Conservation (phyloP, 2,113 vertebrate species). For the Centrocercus urophasianus region DNA sequence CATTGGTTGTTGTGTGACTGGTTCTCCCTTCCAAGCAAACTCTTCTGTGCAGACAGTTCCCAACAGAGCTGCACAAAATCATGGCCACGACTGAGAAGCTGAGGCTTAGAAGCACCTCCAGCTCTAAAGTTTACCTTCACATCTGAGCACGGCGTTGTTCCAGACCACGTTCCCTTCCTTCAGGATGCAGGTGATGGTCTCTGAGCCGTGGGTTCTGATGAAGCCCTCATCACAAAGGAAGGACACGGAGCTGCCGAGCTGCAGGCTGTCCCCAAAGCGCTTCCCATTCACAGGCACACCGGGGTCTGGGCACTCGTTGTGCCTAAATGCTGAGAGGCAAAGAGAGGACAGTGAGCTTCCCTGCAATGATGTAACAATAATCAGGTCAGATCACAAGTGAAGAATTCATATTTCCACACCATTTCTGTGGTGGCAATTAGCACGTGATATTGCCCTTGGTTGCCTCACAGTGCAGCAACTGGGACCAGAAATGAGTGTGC, state of each 20-base stretch:
- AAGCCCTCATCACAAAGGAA: slow-evolving; percentile 98
- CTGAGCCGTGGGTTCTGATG: slow-evolving; percentile 92
- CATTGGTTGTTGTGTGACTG: fast-evolving
- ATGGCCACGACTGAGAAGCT: not conserved
- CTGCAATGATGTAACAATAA: not conserved
- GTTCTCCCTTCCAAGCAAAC: not conserved
- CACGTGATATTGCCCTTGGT: not conserved
- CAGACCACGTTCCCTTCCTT: slow-evolving; percentile 97
- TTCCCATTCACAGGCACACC: slow-evolving; percentile 96
- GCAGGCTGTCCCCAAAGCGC: slow-evolving; percentile 94
- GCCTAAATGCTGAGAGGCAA: slow-evolving; percentile 86
- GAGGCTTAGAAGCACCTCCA: not conserved
- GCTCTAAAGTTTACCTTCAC: slow-evolving; percentile 79
- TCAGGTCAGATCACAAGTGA: fast-evolving
- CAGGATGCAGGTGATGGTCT: slow-evolving; percentile 93
- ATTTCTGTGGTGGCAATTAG: fast-evolving
- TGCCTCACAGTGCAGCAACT: not conserved
- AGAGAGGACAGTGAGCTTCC: not conserved
- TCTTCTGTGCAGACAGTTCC: not conserved
- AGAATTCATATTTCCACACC: not conserved
- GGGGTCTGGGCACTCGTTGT: slow-evolving; percentile 96
- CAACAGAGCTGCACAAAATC: fast-evolving
- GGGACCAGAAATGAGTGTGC: not conserved
- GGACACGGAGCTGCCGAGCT: slow-evolving; percentile 96
- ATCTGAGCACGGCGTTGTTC: slow-evolving; percentile 94